Evolutionary conservation across 2,888 invertebrate genomes (phyloP), one percentile per base, ranked within the genome.

Genomic region (Drosophila yooni): DNA sequence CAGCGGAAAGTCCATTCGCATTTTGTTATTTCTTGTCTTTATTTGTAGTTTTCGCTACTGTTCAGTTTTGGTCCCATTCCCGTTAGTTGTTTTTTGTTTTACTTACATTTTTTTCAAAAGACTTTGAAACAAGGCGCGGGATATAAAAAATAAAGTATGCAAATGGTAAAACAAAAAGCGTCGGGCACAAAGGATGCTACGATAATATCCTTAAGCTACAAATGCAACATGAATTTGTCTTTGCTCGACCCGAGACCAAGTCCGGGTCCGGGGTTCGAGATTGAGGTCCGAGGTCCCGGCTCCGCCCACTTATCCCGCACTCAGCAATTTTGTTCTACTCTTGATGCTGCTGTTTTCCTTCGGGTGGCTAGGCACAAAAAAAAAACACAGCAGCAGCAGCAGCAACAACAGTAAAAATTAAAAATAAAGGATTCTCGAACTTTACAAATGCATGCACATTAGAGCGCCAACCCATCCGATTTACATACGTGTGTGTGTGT

Each of bases 391-490:
- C 51, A 51, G n/a, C 51, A 51, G 18, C 31, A 52, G 13, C 21
- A 21, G 21, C 34, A 56, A 65, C 36, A 68, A 50, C 25, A 59
- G 54, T n/a, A 65, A 50, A 46, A 62, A 68, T 46, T 50, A 21
- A 51, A 69, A 78, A 70, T 76, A 85, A 90, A 81, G 84, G 76
- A 88, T 86, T 76, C 83, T 87, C 81, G 86, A 89, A 91, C 79
- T 78, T 89, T 86, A 89, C 81, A 90, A 91, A 91, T 91, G 91
- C 91, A 91, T 90, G 78, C 83, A 91, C 89, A 91, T 91, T 88
- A 89, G 88, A 74, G 69, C 73, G 53, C 46, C 72, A 63, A 57
- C 54, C 69, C 78, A 58, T 21, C 58, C 74, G 74, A 74, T 68
- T 81, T 78, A 38, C 69, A 50, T 38, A 31, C 21, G 29, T 66